Evolutionary conservation across 2,888 invertebrate species (phyloP).

Genomic region (Tinea semifulvella): DNA sequence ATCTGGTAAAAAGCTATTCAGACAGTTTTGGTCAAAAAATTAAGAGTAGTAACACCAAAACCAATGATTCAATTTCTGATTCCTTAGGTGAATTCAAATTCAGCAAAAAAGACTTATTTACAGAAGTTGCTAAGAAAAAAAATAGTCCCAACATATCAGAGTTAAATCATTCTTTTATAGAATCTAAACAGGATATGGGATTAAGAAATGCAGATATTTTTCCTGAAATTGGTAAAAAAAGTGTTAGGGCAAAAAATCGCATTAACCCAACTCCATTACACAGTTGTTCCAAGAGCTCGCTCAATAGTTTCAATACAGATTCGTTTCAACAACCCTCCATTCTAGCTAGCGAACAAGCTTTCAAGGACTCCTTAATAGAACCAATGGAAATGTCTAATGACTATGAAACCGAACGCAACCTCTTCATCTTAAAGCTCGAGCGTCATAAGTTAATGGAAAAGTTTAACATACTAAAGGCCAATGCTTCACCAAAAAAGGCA

Average conservation of each 20-base stretch:
- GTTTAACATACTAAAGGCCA: constrained; percentile 46
- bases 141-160: no score
- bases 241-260: no score
- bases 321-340: constrained; percentile 41
- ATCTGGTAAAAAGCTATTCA: constrained; percentile 45
- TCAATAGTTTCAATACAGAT: constrained; percentile 45
- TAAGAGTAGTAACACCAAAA: constrained; percentile 35
- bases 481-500: constrained; percentile 30
- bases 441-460: constrained; percentile 55
- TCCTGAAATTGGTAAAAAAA: no score
- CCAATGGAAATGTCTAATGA: constrained; percentile 36
- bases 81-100: no score
- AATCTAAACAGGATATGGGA: no score
- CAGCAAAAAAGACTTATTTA: constrained; percentile 46
- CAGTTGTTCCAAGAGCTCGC: constrained; percentile 34
- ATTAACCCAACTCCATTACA: constrained; percentile 65
- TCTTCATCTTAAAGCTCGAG: constrained; percentile 54
- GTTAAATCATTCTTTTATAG: no score
- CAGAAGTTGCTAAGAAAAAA: no score
- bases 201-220: no score
- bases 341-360: constrained; percentile 38
- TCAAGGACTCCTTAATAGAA: constrained; percentile 40
- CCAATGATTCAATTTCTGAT: no score
- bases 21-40: constrained; percentile 54
- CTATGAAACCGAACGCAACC: constrained; percentile 48